A percentile compares a stretch with the other conserved stretches of the same genome.
Evolutionary conservation across 1,140 invertebrate genomes (phyloP).

Genomic region (Elysia chlorotica): DNA sequence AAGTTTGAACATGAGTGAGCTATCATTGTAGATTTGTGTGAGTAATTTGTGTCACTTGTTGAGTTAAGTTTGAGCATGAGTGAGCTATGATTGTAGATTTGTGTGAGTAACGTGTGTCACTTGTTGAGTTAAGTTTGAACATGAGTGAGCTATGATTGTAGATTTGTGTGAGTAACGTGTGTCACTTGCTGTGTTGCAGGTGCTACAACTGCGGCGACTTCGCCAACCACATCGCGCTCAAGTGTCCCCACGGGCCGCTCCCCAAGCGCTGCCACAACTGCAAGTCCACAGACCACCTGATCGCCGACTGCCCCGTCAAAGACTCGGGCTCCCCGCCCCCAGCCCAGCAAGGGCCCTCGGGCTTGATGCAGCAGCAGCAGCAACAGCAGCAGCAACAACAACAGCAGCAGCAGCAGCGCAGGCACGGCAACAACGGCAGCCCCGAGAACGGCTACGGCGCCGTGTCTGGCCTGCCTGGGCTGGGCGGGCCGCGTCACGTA

Average conservation of each 20-base stretch:
- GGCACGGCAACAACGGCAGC: conserved; percentile 27
- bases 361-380: too few species aligned
- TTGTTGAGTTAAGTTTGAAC: too few species aligned
- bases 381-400: too few species aligned
- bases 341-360: conserved; percentile 6
- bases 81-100: too few species aligned
- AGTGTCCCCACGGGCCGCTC: conserved; percentile 82
- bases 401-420: neutral
- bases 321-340: conserved; percentile 17
- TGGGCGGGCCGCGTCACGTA: too few species aligned
- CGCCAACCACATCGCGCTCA: conserved; percentile 86
- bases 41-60: too few species aligned
- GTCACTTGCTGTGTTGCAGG: conserved; percentile 63
- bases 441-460: conserved; percentile 23
- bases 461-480: too few species aligned
- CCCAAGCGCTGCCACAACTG: conserved; percentile 89
- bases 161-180: neutral
- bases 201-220: conserved; percentile 92
- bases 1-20: too few species aligned
- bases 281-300: conserved; percentile 82
- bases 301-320: conserved; percentile 77
- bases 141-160: neutral
- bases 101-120: too few species aligned
- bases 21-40: too few species aligned
- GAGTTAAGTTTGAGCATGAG: too few species aligned